Evolutionary conservation across 2,113 vertebrate species (phyloP).

Genomic region (Loxodonta africana): DNA sequence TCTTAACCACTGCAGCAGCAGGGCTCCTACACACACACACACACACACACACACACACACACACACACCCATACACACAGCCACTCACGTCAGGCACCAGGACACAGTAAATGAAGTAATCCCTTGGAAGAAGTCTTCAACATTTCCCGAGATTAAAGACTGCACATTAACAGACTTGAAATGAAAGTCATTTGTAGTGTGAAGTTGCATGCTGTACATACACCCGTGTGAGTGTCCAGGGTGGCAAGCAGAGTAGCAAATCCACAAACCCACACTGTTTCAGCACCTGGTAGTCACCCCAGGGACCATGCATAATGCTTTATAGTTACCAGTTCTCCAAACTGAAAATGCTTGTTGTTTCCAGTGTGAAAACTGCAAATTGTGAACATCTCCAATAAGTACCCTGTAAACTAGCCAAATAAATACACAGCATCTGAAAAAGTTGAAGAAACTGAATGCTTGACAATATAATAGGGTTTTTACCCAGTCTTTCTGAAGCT

Average conservation of each 20-base stretch:
- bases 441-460: neutral
- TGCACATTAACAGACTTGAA: neutral
- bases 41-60: too few species aligned
- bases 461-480: neutral
- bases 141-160: neutral
- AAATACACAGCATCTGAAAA: neutral
- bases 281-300: neutral
- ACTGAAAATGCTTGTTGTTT: neutral
- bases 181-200: neutral
- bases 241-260: neutral
- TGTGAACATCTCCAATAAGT: neutral
- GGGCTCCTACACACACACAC: too few species aligned
- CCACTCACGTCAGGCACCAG: neutral
- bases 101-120: neutral
- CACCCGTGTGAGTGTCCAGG: neutral
- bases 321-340: slow-evolving; percentile 2
- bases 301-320: neutral
- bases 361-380: neutral
- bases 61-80: too few species aligned
- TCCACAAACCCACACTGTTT: neutral
- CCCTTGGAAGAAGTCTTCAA: neutral
- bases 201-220: neutral
- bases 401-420: neutral
- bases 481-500: neutral
- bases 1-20: too few species aligned